Percentiles rank a stretch among this genome's conserved stretches.
Conservation (phyloP, 2,797 vertebrate species). For the Loriculus beryllinus region DNA sequence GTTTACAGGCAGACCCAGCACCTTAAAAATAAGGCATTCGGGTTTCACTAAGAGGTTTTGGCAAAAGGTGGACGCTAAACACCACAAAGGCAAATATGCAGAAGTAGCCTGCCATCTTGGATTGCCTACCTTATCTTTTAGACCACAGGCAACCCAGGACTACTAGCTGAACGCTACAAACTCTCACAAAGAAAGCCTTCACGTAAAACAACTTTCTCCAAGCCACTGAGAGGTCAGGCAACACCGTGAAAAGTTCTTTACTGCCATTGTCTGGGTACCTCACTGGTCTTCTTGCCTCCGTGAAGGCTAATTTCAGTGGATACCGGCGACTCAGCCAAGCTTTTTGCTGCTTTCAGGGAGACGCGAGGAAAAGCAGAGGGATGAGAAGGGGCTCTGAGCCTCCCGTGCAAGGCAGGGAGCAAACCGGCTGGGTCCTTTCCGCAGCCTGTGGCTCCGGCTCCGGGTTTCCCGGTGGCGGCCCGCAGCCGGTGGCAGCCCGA, state of each 20-base stretch:
- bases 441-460: rapidly evolving
- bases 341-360: not conserved
- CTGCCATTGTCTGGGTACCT: not conserved
- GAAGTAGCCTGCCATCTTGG: not conserved
- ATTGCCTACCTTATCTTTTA: not conserved
- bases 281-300: not conserved
- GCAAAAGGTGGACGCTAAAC: not conserved
- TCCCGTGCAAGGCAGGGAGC: rapidly evolving
- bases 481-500: not conserved
- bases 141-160: not conserved
- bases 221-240: not conserved
- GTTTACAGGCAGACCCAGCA: not conserved
- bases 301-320: not conserved
- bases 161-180: not conserved
- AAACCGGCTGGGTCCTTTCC: rapidly evolving
- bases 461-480: too few species aligned
- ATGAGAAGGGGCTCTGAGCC: not conserved
- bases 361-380: not conserved
- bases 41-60: not conserved
- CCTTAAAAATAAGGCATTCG: not conserved
- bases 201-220: not conserved
- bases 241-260: not conserved
- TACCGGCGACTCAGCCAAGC: not conserved
- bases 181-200: not conserved
- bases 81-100: rapidly evolving